These are phyloP conservation scores for Diorhabda sublineata DNA, from an alignment of 1,140 invertebrate genomes.

Conservation along the genomic window DNA sequence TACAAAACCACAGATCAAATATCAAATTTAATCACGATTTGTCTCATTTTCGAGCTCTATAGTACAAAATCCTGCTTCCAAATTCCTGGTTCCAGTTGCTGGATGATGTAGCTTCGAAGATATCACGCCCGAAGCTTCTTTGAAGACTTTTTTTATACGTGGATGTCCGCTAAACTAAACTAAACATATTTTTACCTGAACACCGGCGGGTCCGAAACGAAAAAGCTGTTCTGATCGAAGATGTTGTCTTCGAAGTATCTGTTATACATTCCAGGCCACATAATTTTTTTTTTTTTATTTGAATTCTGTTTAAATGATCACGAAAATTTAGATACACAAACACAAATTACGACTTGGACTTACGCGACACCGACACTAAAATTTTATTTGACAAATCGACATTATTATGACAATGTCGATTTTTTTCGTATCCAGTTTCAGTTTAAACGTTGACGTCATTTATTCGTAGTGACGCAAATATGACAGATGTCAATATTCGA, in stretches of 20 bases:
- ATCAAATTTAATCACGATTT: too few species aligned
- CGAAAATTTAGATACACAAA: slow-evolving; percentile 11
- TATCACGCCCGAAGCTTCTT: too few species aligned
- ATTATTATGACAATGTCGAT: not conserved
- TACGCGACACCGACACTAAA: slow-evolving; percentile 19
- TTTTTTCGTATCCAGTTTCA: not conserved
- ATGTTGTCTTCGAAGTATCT: slow-evolving; percentile 4
- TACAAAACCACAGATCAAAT: too few species aligned
- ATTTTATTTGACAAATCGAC: slow-evolving; percentile 10
- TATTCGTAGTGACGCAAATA: not conserved
- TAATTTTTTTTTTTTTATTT: slow-evolving; percentile 6
- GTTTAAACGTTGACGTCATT: too few species aligned
- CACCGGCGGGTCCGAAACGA: slow-evolving; percentile 12
- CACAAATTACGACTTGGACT: slow-evolving; percentile 13
- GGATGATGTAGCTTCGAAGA: too few species aligned
- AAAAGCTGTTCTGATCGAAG: slow-evolving; percentile 15
- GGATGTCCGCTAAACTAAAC: too few species aligned
- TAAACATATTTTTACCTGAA: slow-evolving; percentile 6
- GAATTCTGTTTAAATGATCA: slow-evolving; percentile 13
- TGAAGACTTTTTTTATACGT: too few species aligned
- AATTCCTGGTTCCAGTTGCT: too few species aligned
- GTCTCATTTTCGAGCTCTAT: too few species aligned
- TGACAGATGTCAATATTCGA: not conserved
- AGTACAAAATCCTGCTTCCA: too few species aligned
- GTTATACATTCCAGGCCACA: slow-evolving; percentile 17